A percentile compares a stretch with the other conserved stretches of the same genome.
Conservation (phyloP, 2,888 invertebrate genomes). For the Crossocerus cetratus region DNA sequence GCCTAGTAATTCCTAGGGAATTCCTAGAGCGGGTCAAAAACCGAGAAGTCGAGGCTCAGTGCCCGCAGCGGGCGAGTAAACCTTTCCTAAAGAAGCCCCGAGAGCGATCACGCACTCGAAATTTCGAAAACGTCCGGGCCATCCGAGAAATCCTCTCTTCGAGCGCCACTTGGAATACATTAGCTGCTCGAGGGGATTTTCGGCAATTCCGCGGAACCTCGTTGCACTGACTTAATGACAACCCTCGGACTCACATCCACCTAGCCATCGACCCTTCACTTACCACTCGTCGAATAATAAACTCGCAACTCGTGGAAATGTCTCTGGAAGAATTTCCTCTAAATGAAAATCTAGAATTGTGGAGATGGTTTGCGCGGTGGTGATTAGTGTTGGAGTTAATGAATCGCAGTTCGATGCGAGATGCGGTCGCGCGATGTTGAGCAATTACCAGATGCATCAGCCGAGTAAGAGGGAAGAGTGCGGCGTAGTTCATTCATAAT, state of each 20-base stretch:
- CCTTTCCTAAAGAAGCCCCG: conserved; percentile 58
- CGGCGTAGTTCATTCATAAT: conserved; percentile 5
- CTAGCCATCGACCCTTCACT: too few species aligned
- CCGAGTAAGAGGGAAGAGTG: conserved; percentile 10
- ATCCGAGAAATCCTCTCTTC: too few species aligned
- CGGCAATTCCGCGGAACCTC: too few species aligned
- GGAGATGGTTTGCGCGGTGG: conserved; percentile 26
- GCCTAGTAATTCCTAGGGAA: conserved; percentile 29
- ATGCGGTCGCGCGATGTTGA: conserved; percentile 9
- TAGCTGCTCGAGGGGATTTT: too few species aligned
- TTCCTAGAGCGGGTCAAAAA: conserved; percentile 56
- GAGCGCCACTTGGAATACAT: too few species aligned
- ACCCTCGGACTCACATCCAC: too few species aligned
- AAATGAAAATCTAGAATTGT: too few species aligned
- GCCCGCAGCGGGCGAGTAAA: conserved; percentile 41
- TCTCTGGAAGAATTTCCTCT: too few species aligned
- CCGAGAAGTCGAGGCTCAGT: conserved; percentile 35
- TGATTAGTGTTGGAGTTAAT: conserved; percentile 34
- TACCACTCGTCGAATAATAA: too few species aligned
- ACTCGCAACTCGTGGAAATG: too few species aligned
- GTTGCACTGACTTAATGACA: too few species aligned
- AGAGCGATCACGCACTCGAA: conserved; percentile 59
- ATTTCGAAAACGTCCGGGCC: conserved; percentile 18
- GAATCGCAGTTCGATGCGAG: conserved; percentile 36
- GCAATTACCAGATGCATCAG: conserved; percentile 33